phyloP scores from a whole-genome alignment of 2,888 invertebrate genomes.

The Tyria jacobaeae region DNA sequence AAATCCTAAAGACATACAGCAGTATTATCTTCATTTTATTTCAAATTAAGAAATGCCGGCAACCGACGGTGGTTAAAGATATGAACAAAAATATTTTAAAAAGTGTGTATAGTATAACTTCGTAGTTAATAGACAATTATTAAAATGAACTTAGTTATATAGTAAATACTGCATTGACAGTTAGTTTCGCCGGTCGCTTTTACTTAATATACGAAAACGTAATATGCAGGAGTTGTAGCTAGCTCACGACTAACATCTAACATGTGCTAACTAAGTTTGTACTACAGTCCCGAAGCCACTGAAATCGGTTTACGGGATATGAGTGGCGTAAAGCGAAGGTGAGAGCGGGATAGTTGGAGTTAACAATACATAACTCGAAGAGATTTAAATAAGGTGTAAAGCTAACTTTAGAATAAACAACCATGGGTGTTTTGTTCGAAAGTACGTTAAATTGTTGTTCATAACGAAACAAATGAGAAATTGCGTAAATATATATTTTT shows the following conservation, averaged over 20 bases:
- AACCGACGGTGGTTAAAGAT: no score
- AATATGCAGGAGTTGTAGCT: conserved; percentile 24
- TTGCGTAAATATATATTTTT: no score
- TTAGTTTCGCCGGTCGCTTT: conserved; percentile 10
- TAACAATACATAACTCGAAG: background rate
- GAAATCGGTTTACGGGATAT: conserved; percentile 67
- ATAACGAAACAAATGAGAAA: no score
- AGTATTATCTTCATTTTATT: no score
- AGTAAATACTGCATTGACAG: background rate
- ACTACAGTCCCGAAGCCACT: conserved; percentile 59
- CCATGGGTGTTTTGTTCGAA: no score
- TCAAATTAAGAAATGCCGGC: no score
- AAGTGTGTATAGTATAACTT: no score
- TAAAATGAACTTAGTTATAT: background rate
- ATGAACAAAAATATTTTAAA: no score
- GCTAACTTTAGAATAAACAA: background rate
- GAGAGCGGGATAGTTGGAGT: background rate
- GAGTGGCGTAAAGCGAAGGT: conserved; percentile 29
- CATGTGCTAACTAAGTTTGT: conserved; percentile 70
- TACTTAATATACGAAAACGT: conserved; percentile 11
- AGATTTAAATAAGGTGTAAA: no score
- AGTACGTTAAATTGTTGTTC: no score
- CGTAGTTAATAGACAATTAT: background rate
- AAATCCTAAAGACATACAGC: no score
- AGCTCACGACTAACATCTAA: conserved; percentile 51